Base-by-base conservation (phyloP, 1,140 invertebrate species). In the Anastrepha obliqua region DNA sequence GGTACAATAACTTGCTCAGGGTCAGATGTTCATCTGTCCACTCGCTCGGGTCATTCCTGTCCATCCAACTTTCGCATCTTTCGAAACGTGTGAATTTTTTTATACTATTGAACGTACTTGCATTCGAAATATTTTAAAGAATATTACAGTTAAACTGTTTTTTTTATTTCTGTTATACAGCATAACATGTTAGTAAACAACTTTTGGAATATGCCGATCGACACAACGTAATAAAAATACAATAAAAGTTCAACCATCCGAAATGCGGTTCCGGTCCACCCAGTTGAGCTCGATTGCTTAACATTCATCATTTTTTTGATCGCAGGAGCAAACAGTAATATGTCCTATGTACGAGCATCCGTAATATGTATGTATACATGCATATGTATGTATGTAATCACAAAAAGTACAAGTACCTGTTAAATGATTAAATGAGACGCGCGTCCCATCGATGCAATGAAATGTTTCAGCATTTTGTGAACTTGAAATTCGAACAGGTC, bases 1-100 rank as follows among this genome's bases (percentile, higher is more conserved):
- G 74, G 74, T 81, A 81, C 51, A 81, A n/a, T 20, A 55, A 81
- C 2, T n/a, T 81, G 15, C 47, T 55, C n/a, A 51, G 55, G 17
- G n/a, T 81, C n/a, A 58, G 15, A n/a, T 81, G 47, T 58, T 2
- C 42, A n/a, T 47, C 4, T n/a, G 17, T 47, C 7, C 4, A 51
- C 47, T 55, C 51, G 8, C 55, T 81, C 47, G 29, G 9, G 39
- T 20, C 17, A 29, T 81, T 58, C 47, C 20, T 55, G 51, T 81
- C 17, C 47, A 20, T 20, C 74, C 47, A 9, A 8, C n/a, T n/a
- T 81, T 7, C 74, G n/a, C 47, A 9, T 17, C n/a, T n/a, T 81
- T 7, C 74, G n/a, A 67, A 67, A 62, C 60, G 60, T 62, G 60
- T 13, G n/a, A n/a, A n/a, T 15, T 62, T 62, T 62, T 62, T 62